phyloP scores from a whole-genome alignment of 2,797 vertebrate genomes.

The Enteromius unitaeniatus region DNA sequence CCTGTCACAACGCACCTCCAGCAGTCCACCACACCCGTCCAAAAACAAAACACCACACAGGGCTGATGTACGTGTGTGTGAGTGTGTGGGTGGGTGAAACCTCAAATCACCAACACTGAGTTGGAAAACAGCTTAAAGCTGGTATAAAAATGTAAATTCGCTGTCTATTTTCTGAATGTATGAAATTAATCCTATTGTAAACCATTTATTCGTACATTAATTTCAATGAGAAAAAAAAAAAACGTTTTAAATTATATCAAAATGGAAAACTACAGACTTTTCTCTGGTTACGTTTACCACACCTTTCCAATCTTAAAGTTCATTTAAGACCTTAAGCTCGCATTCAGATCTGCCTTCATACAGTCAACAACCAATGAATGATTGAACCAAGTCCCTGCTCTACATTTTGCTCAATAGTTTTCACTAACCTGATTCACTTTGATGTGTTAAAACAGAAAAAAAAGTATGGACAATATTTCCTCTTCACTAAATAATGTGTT shows the following conservation, averaged over 20 bases:
- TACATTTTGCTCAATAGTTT: not conserved
- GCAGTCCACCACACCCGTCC: conserved; percentile 14
- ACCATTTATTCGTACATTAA: not conserved
- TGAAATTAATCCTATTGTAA: not conserved
- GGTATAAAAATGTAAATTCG: not conserved
- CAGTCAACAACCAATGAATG: not conserved
- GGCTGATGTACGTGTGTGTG: conserved; percentile 12
- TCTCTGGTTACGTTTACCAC: not conserved
- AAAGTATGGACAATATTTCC: not conserved
- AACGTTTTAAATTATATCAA: not conserved
- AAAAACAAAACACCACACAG: not conserved
- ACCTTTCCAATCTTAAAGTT: not conserved
- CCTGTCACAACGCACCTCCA: conserved; percentile 37
- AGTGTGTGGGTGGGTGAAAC: conserved; percentile 16
- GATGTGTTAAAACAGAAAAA: not conserved
- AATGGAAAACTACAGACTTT: not conserved
- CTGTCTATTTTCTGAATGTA: not conserved
- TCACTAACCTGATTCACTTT: not conserved
- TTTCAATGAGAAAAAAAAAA: not conserved
- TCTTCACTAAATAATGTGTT: not conserved
- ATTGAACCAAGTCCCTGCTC: not conserved
- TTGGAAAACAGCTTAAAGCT: not conserved
- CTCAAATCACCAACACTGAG: conserved; percentile 11
- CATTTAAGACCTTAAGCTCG: not conserved
- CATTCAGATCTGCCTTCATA: not conserved